phyloP scores from a whole-genome alignment of 1,140 invertebrate genomes.

The Meteorus sp. region DNA sequence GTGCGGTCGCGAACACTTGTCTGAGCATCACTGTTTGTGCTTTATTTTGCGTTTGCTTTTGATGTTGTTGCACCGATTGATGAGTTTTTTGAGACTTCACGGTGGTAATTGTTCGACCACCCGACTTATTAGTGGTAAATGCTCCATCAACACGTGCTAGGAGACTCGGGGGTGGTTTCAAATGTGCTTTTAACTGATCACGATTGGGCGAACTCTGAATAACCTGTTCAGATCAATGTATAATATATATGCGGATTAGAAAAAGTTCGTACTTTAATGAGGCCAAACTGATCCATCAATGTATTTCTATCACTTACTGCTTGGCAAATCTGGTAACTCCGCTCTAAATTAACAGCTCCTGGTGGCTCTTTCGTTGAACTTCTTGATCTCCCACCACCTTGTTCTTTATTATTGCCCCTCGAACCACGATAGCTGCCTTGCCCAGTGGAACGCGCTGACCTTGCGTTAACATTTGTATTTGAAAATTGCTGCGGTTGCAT shows the following conservation, averaged over 20 bases:
- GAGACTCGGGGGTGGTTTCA: constrained; percentile 79
- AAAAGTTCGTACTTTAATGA: no score
- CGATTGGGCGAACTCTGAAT: constrained; percentile 90
- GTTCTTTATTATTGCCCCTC: constrained; percentile 51
- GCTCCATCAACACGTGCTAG: constrained; percentile 59
- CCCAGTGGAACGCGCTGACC: constrained; percentile 58
- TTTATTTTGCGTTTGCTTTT: constrained; percentile 50
- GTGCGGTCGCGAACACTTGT: constrained; percentile 49
- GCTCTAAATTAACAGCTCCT: constrained; percentile 86
- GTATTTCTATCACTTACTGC: constrained; percentile 63
- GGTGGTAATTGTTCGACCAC: constrained; percentile 52
- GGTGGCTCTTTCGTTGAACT: constrained; percentile 75
- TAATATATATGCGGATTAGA: no score
- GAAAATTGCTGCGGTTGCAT: constrained; percentile 56
- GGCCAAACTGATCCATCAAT: constrained; percentile 14
- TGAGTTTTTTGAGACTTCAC: constrained; percentile 55
- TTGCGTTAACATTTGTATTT: constrained; percentile 40
- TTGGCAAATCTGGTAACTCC: constrained; percentile 95
- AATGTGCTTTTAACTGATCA: constrained; percentile 81
- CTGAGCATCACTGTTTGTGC: constrained; percentile 53
- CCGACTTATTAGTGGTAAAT: constrained; percentile 51
- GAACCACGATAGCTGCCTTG: constrained; percentile 55
- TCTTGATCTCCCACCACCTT: constrained; percentile 54
- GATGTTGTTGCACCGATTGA: constrained; percentile 43
- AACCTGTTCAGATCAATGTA: constrained; percentile 40